These are phyloP conservation scores for Dromococcyx pavoninus DNA, from an alignment of 2,797 vertebrate genomes.

Conservation along the genomic window DNA sequence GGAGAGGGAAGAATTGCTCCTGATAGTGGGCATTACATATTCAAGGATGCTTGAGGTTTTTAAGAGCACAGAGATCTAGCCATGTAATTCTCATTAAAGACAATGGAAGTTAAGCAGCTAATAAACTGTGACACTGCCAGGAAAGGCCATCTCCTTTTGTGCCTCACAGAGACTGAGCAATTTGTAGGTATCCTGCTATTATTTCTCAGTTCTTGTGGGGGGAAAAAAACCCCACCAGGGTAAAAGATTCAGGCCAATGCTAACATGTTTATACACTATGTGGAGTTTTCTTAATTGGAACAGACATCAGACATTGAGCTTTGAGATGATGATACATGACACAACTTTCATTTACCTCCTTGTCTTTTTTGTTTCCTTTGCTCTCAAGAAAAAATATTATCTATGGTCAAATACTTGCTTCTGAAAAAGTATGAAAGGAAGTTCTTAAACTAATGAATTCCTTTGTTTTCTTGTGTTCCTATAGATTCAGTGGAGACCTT, in stretches of 20 bases:
- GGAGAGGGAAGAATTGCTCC: not conserved
- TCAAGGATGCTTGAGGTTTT: not conserved
- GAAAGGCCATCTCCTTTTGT: not conserved
- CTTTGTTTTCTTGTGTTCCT: not conserved
- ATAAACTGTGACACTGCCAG: not conserved
- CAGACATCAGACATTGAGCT: constrained; percentile 7
- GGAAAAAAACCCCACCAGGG: not conserved
- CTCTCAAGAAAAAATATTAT: not conserved
- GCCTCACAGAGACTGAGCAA: not conserved
- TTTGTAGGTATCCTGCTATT: not conserved
- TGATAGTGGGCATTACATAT: not conserved
- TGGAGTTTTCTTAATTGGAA: constrained; percentile 36
- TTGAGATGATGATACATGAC: not conserved
- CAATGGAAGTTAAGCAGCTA: not conserved
- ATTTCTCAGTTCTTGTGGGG: not conserved
- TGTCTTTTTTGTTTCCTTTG: not conserved
- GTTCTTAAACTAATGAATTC: not conserved
- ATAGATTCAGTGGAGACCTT: not conserved
- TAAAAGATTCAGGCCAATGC: not conserved
- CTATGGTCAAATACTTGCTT: not conserved
- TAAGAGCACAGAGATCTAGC: not conserved
- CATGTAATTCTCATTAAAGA: not conserved
- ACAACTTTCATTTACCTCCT: not conserved
- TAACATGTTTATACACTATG: constrained; percentile 19
- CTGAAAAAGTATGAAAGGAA: not conserved